These are phyloP conservation scores for Brachionus calyciflorus DNA, from an alignment of 1,140 invertebrate genomes.

Conservation along the genomic window DNA sequence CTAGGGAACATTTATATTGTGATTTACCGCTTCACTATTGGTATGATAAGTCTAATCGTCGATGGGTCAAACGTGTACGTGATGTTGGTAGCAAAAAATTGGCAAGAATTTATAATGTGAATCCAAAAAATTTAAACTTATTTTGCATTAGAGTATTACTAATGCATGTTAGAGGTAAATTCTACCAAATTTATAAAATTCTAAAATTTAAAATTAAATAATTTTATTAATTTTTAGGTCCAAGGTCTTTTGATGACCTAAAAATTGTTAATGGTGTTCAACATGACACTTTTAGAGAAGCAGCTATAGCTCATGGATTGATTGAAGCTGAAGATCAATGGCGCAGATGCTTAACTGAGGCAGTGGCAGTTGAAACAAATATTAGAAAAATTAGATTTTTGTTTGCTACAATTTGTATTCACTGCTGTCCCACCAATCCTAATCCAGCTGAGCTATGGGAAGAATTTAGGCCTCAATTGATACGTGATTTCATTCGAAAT, in stretches of 20 bases:
- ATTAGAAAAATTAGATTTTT: neutral
- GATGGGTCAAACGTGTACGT: no score
- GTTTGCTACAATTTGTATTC: slow-evolving; percentile 1
- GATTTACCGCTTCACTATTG: neutral
- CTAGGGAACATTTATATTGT: neutral
- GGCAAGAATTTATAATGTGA: neutral
- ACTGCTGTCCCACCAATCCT: neutral
- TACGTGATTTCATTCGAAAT: no score
- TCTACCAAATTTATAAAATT: no score
- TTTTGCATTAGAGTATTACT: neutral
- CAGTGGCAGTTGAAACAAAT: neutral
- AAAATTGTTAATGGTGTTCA: neutral
- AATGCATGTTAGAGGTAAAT: neutral
- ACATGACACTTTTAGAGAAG: neutral
- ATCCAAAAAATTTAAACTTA: neutral
- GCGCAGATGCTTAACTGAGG: slow-evolving; percentile 10
- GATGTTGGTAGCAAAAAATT: neutral
- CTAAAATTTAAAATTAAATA: neutral
- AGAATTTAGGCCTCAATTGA: neutral
- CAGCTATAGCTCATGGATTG: neutral
- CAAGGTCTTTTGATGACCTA: neutral
- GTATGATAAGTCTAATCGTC: slow-evolving; percentile 2
- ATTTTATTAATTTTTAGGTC: neutral
- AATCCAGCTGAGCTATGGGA: neutral
- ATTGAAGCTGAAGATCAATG: neutral